These are phyloP conservation scores for Heliconius himera DNA, from an alignment of 1,140 invertebrate genomes.

Conservation along the genomic window DNA sequence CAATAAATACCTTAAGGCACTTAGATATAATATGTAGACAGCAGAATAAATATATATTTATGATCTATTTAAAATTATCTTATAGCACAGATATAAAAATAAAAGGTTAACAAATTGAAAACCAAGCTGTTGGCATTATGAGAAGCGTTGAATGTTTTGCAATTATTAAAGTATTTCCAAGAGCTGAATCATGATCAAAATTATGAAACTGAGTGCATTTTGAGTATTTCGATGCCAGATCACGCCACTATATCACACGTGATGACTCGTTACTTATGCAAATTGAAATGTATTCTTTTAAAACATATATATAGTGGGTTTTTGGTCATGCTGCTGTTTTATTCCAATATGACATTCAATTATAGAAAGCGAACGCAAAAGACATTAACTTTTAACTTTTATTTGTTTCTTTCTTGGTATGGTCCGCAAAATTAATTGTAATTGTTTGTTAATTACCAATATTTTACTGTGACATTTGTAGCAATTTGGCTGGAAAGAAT, in stretches of 20 bases:
- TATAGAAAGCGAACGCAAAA: neutral
- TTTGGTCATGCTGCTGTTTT: neutral
- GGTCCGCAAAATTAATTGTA: neutral
- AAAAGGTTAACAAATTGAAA: neutral
- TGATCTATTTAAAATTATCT: too few species aligned
- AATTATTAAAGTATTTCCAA: constrained; percentile 38
- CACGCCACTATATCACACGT: constrained; percentile 23
- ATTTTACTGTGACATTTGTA: too few species aligned
- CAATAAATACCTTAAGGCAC: neutral
- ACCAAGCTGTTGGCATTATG: neutral
- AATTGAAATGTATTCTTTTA: constrained; percentile 1
- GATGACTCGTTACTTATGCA: constrained; percentile 14
- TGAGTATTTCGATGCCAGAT: constrained; percentile 23
- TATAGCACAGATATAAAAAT: neutral
- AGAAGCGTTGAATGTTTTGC: constrained; percentile 50
- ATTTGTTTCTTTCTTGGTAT: neutral
- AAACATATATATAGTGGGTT: neutral
- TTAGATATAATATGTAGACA: neutral
- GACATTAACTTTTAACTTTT: neutral
- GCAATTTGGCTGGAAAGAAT: too few species aligned
- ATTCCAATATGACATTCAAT: neutral
- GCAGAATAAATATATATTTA: too few species aligned
- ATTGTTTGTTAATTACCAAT: neutral
- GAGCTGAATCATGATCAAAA: constrained; percentile 50
- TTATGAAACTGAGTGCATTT: constrained; percentile 34